Evolutionary conservation across 2,797 vertebrate species (phyloP), one percentile per base, ranked within the genome.

Genomic region (Anisognathus igniventris): DNA sequence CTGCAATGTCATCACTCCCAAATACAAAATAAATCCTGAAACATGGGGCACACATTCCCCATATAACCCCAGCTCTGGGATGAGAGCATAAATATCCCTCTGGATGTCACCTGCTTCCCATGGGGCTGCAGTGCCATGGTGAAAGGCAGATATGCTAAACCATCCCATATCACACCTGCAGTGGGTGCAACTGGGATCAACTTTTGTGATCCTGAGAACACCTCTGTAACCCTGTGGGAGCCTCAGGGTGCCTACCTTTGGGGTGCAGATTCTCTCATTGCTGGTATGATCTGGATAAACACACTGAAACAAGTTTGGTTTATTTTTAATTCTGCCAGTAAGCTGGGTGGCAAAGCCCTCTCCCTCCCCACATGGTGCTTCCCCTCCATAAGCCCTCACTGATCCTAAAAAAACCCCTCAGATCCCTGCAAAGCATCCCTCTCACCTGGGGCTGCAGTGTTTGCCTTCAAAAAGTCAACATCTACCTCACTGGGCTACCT

Each of bases 1-100:
- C 70, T 73, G 65, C 57, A 25, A 58, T 57, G 35, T 88, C 87
- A 89, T 56, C 8, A 8, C 35, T 75, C 60, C n/a, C 56, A 88
- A 95, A 86, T 60, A 93, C 74, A 89, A 93, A 93, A 85, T 83
- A 93, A 83, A 62, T 78, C 47, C 67, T 51, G 87, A 66, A 96
- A 93, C 66, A 73, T 1, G 31, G 72, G 68, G 19, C 21, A 37
- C 88, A 77, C 67, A 24, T 92, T 91, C 53, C 81, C 80, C 67
- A 87, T 35, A 39, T 45, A 72, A 47, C 33, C 61, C 66, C 20
- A 24, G 47, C 47, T 64, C 4, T 0, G 7, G 66, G 60, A 75
- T 16, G 42, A 68, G 62, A 88, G 48, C 60, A 53, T 25, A 53
- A 33, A 37, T 6, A 39, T 35, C 76, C 84, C 13, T 54, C 27